Conservation (phyloP, 2,113 vertebrate genomes). For the Elanoides forficatus region DNA sequence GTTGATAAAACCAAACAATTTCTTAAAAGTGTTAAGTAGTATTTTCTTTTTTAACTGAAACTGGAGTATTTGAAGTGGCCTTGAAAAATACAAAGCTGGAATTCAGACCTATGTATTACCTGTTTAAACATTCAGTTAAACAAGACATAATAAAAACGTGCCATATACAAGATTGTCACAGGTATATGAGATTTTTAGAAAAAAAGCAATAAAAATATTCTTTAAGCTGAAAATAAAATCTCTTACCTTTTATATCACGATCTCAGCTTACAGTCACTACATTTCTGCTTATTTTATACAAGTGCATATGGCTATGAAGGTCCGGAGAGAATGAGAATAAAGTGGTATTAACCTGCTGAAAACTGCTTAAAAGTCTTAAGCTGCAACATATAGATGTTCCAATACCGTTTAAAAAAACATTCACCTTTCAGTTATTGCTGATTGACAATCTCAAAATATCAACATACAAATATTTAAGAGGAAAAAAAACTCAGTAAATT, state of each 20-base stretch:
- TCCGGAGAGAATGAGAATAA: slow-evolving; percentile 79
- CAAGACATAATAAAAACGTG: slow-evolving; percentile 10
- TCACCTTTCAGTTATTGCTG: slow-evolving; percentile 72
- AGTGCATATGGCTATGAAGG: slow-evolving; percentile 78
- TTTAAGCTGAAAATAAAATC: slow-evolving; percentile 80
- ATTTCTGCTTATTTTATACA: slow-evolving; percentile 81
- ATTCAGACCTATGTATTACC: slow-evolving; percentile 2
- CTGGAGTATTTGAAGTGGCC: neutral
- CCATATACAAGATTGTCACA: slow-evolving; percentile 43
- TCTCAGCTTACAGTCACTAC: slow-evolving; percentile 80
- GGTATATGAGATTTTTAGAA: slow-evolving; percentile 25
- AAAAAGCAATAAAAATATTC: slow-evolving; percentile 63
- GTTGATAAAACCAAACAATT: slow-evolving; percentile 20
- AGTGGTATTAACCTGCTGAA: slow-evolving; percentile 79
- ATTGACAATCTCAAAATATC: slow-evolving; percentile 64
- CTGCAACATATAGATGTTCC: slow-evolving; percentile 78
- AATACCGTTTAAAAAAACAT: slow-evolving; percentile 74
- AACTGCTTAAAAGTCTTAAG: slow-evolving; percentile 77
- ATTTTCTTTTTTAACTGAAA: neutral
- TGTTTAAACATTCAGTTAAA: slow-evolving; percentile 37
- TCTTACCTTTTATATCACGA: slow-evolving; percentile 79
- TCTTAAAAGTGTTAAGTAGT: neutral
- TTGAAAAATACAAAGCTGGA: slow-evolving; percentile 11
- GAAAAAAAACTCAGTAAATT: neutral
- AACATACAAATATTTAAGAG: slow-evolving; percentile 43